Evolutionary conservation across 2,797 vertebrate species (phyloP).

Genomic region (Myotis daubentonii): DNA sequence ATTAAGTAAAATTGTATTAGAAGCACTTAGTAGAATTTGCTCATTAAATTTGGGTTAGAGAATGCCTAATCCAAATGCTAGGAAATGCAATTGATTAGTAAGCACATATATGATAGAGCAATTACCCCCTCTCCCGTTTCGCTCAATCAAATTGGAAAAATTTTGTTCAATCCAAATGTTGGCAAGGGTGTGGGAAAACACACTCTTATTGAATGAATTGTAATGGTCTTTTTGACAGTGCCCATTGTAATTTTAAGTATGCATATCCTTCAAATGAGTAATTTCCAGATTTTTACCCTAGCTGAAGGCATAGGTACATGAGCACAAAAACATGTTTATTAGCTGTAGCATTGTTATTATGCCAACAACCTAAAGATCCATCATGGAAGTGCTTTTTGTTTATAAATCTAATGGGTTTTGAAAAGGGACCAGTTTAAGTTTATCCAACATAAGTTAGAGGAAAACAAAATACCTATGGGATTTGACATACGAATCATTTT

Average conservation of each 20-base stretch:
- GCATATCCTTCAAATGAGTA: not conserved
- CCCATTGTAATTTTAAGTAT: slow-evolving; percentile 4
- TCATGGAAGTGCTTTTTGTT: not conserved
- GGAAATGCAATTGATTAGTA: not conserved
- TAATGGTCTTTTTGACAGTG: slow-evolving; percentile 43
- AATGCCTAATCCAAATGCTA: not conserved
- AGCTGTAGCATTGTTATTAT: not conserved
- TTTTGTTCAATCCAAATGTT: not conserved
- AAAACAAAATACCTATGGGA: not conserved
- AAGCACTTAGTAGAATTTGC: slow-evolving; percentile 8
- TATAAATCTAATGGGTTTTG: slow-evolving; percentile 24
- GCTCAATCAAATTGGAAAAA: slow-evolving; percentile 27
- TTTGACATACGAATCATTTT: slow-evolving; percentile 35
- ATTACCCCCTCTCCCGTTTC: not conserved
- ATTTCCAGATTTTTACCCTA: slow-evolving; percentile 31
- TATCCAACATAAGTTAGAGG: not conserved
- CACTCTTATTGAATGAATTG: not conserved
- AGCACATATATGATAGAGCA: not conserved
- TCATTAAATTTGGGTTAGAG: not conserved
- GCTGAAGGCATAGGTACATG: not conserved
- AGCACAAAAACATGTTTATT: not conserved
- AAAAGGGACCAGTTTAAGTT: slow-evolving; percentile 25
- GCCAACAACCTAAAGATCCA: not conserved
- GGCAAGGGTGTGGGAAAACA: not conserved
- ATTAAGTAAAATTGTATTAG: slow-evolving; percentile 30